Evolutionary conservation across 30 jellyfish, hydroid and myxozoan species (phyloP).

Genomic region (Pseudorhiza aurosa): DNA sequence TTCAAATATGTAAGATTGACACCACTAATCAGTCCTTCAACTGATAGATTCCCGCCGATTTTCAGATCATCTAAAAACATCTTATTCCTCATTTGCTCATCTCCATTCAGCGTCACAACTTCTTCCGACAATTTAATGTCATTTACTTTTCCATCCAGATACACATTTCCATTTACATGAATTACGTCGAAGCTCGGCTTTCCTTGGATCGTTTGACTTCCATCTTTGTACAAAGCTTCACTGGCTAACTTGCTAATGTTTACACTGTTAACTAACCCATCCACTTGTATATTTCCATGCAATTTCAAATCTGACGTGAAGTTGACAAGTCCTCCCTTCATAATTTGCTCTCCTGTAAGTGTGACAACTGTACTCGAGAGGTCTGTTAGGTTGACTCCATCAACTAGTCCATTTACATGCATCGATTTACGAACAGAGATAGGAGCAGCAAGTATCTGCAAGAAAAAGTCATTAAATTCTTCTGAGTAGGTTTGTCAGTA

Average conservation of each 20-base stretch:
- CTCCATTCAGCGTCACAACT: slow-evolving; percentile 67
- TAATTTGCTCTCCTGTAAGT: slow-evolving; percentile 26
- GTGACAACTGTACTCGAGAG: slow-evolving; percentile 40
- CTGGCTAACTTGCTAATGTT: slow-evolving; percentile 27
- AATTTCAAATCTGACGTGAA: slow-evolving; percentile 15
- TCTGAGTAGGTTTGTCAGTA: too few species aligned
- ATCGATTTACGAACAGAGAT: slow-evolving; percentile 22
- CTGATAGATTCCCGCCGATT: slow-evolving; percentile 14
- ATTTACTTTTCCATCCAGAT: slow-evolving; percentile 59
- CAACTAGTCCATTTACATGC: slow-evolving; percentile 72
- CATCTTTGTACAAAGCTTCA: slow-evolving; percentile 56
- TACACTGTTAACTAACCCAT: slow-evolving; percentile 50
- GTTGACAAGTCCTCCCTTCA: slow-evolving; percentile 25
- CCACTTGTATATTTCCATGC: slow-evolving; percentile 52
- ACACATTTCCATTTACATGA: slow-evolving; percentile 38
- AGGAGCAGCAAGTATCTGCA: slow-evolving; percentile 27
- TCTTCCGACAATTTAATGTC: slow-evolving; percentile 79
- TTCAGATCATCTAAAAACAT: slow-evolving; percentile 33
- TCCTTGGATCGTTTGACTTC: slow-evolving; percentile 59
- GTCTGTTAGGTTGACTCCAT: slow-evolving; percentile 77
- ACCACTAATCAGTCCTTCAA: slow-evolving; percentile 63
- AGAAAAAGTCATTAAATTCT: too few species aligned
- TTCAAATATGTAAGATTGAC: slow-evolving; percentile 65
- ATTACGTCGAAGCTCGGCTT: slow-evolving; percentile 3
- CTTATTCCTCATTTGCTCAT: slow-evolving; percentile 52